phyloP scores from a whole-genome alignment of 2,113 vertebrate species.

The Dasyurus viverrinus region DNA sequence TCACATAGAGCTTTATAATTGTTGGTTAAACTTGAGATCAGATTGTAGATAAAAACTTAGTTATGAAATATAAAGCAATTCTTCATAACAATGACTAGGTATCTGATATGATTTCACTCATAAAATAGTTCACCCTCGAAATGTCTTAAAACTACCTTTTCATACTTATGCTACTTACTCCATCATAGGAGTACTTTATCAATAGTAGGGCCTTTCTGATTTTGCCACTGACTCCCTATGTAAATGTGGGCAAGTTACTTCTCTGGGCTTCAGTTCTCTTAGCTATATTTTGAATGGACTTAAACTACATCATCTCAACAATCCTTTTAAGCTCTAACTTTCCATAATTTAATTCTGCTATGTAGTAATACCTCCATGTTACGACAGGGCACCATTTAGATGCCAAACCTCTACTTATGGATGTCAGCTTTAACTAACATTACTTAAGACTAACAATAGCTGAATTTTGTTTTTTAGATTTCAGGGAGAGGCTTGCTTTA shows the following conservation, averaged over 20 bases:
- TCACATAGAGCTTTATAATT: not conserved
- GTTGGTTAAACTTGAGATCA: not conserved
- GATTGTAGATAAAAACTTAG: not conserved
- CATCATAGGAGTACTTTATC: not conserved
- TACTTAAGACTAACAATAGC: not conserved
- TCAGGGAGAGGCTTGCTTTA: conserved; percentile 25
- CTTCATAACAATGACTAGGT: not conserved
- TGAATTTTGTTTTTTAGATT: not conserved
- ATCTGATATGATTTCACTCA: not conserved
- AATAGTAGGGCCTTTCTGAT: not conserved
- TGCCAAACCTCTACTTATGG: not conserved
- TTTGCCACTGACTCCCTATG: not conserved
- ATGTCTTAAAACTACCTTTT: not conserved
- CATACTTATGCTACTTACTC: not conserved
- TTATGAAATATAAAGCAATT: not conserved
- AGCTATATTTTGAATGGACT: not conserved
- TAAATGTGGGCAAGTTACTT: not conserved
- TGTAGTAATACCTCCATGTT: not conserved
- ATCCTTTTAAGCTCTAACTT: not conserved
- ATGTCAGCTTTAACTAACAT: not conserved
- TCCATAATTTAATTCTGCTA: not conserved
- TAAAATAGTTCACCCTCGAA: not conserved
- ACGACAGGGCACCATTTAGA: not conserved
- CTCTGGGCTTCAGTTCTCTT: not conserved
- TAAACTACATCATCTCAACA: not conserved